Base-by-base conservation (phyloP, 2,797 vertebrate genomes). In the Odontamblyopus lacepedii region DNA sequence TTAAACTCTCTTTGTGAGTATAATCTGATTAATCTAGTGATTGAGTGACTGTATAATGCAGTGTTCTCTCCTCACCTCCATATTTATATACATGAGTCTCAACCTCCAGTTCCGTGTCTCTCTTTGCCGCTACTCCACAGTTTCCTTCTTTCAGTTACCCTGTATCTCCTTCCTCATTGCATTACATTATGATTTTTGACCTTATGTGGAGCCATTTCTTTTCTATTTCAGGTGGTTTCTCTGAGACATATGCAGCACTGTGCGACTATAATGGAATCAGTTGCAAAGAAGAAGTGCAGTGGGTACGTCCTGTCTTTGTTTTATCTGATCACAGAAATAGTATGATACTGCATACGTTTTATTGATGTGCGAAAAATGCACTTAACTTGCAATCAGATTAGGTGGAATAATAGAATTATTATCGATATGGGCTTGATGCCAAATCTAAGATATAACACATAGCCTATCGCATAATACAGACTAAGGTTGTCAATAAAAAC, bases 221-320 rank as follows among this genome's bases (percentile, higher is more conserved):
- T 27, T 56, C 7, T 70, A 35, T 80, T 83, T 78, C 81, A 97
- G 96, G 96, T 72, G 96, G 96, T 30, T 97, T 97, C 85, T 97
- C 96, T 0, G 96, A 97, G 86, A 97, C 96, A 6, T 97, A 97
- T 0, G 95, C 96, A 0, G 96, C 96, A 29, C 93, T 97, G 4
- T 97, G 96, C 15, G 96, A 97, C 92, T 97, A 97, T 88, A 97
- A 97, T 3, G 95, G 95, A 18, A 95, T 97, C 3, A 93, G 94
- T 81, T 97, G 96, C 89, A 96, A 96, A 70, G 96, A 97, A 84
- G 96, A 97, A 90, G 96, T 97, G 63, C 96, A 97, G 70, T 97
- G 96, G 96, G 96, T 97, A 81, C 88, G 13, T 13, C 13, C 44
- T 48, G 44, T 48, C 13, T 48, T 48, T 48, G 44, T 48, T 48